phyloP scores from a whole-genome alignment of 2,113 vertebrate species.

The Mionectes macconnelli region DNA sequence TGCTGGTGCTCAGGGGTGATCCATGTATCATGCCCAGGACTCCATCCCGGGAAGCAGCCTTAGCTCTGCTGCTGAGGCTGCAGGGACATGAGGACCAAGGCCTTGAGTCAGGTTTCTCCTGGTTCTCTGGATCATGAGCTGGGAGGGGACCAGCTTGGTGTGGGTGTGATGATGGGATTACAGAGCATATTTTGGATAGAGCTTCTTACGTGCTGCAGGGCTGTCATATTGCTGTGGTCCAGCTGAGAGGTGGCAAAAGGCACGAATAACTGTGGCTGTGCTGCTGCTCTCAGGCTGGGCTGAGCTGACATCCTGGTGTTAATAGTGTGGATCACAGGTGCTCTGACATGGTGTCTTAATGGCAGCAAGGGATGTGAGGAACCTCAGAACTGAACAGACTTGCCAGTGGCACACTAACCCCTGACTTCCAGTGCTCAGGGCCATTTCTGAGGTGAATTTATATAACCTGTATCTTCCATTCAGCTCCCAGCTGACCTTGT shows the following conservation, averaged over 20 bases:
- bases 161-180: background rate
- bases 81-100: background rate
- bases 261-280: background rate
- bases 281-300: background rate
- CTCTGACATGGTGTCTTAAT: background rate
- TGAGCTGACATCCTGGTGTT: background rate
- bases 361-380: background rate
- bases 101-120: background rate
- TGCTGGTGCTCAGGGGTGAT: rapidly evolving
- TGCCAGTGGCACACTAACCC: background rate
- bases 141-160: background rate
- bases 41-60: background rate
- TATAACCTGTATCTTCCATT: background rate
- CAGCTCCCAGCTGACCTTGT: background rate
- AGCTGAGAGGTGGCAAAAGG: background rate
- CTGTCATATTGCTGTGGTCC: background rate
- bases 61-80: background rate
- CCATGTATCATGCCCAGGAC: background rate
- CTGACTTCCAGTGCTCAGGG: background rate
- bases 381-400: background rate
- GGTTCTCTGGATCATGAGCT: background rate
- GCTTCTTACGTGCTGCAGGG: background rate
- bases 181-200: background rate
- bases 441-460: background rate
- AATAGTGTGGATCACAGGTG: background rate